A percentile compares a stretch with the other conserved stretches of the same genome.
phyloP scores from a whole-genome alignment of 1,140 invertebrate genomes.

The Drosophila grimshawi region DNA sequence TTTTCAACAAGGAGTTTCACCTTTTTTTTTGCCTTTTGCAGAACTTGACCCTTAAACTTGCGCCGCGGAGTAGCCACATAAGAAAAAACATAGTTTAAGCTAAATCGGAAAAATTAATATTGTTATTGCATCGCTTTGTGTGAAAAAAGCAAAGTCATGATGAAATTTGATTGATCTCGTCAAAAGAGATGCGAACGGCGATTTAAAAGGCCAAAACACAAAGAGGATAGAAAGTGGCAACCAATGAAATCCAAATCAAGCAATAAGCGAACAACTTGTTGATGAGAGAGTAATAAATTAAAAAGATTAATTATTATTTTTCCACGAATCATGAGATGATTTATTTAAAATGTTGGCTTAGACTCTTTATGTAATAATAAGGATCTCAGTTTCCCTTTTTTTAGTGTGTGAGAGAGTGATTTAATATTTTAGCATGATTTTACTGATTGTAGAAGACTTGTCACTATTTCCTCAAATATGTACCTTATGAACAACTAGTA shows the following conservation, averaged over 20 bases:
- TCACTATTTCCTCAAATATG: no score
- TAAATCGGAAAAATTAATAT: slow-evolving; percentile 56
- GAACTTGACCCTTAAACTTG: slow-evolving; percentile 73
- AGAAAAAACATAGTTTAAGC: slow-evolving; percentile 25
- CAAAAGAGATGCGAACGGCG: slow-evolving; percentile 37
- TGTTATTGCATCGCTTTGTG: slow-evolving; percentile 43
- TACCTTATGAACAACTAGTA: no score
- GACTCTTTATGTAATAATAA: background rate
- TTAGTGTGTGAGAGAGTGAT: background rate
- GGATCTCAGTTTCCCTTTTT: background rate
- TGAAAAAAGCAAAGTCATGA: slow-evolving; percentile 63
- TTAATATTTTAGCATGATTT: no score
- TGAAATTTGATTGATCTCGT: slow-evolving; percentile 54
- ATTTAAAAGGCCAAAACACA: slow-evolving; percentile 39
- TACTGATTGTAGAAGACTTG: no score
- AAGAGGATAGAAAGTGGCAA: slow-evolving; percentile 60
- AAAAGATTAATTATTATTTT: slow-evolving; percentile 19
- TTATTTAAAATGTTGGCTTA: background rate
- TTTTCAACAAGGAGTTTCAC: slow-evolving; percentile 21
- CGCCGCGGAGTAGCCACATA: slow-evolving; percentile 17
- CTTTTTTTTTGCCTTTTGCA: slow-evolving; percentile 57
- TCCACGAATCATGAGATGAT: background rate
- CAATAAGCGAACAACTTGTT: slow-evolving; percentile 18
- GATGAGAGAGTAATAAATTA: slow-evolving; percentile 27
- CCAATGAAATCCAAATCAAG: slow-evolving; percentile 19